phyloP scores from a whole-genome alignment of 2,797 vertebrate species.

The Oryzias sinensis region DNA sequence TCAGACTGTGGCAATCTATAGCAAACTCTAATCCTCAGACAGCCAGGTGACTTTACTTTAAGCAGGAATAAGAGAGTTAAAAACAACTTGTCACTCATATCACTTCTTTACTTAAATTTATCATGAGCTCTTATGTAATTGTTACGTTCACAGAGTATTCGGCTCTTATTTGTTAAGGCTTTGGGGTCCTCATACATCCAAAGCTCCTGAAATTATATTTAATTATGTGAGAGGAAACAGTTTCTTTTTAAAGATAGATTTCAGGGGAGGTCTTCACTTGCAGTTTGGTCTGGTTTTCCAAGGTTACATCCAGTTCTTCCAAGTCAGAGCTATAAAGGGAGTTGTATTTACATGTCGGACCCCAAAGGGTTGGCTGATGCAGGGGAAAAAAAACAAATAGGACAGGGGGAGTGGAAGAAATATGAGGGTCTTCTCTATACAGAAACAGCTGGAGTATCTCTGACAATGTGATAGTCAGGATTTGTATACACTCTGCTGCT shows the following conservation, averaged over 20 bases:
- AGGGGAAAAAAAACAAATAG: constrained; percentile 19
- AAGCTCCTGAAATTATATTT: constrained; percentile 15
- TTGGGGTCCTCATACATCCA: background rate
- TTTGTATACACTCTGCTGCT: constrained; percentile 1
- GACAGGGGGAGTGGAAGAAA: constrained; percentile 33
- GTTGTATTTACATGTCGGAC: constrained; percentile 40
- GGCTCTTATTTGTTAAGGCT: background rate
- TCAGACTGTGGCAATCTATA: constrained; percentile 38
- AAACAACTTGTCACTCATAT: background rate
- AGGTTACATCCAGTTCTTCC: constrained; percentile 30
- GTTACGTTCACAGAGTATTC: background rate
- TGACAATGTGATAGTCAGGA: constrained; percentile 22
- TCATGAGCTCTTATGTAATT: no score
- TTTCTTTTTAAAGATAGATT: constrained; percentile 28
- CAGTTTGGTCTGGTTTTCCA: constrained; percentile 23
- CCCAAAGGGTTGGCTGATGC: constrained; percentile 31
- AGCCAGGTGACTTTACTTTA: constrained; percentile 16
- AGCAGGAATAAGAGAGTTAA: constrained; percentile 6
- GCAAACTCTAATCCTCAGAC: constrained; percentile 4
- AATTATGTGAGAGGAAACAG: constrained; percentile 1
- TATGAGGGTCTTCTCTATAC: constrained; percentile 8
- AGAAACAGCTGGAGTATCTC: constrained; percentile 36
- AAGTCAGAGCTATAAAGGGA: constrained; percentile 44
- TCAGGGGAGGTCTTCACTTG: constrained; percentile 9
- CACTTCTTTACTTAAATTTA: background rate